phyloP scores from a whole-genome alignment of 2,113 vertebrate species.

The Elanus axillaris region DNA sequence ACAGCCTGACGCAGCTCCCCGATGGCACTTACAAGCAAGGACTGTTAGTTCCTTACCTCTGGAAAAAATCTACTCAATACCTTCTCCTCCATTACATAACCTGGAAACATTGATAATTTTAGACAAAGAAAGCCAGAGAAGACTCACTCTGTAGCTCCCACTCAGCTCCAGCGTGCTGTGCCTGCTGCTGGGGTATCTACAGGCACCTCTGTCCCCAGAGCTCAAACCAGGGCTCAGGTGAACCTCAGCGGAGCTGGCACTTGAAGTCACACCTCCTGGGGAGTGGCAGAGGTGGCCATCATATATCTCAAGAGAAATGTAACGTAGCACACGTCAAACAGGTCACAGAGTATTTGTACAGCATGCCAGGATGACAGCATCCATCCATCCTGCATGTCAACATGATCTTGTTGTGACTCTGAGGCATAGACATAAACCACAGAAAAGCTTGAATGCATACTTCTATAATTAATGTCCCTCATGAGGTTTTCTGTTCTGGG shows the following conservation, averaged over 20 bases:
- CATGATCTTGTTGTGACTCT: not conserved
- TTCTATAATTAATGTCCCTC: not conserved
- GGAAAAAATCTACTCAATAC: not conserved
- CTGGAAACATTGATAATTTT: not conserved
- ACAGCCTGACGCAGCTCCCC: not conserved
- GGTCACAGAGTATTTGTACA: not conserved
- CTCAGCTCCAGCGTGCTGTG: rapidly evolving
- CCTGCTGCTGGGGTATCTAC: not conserved
- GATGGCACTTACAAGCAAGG: not conserved
- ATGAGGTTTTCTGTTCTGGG: not conserved
- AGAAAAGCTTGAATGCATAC: not conserved
- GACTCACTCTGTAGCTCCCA: rapidly evolving
- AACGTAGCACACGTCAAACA: not conserved
- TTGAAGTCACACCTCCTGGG: not conserved
- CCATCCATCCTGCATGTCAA: rapidly evolving
- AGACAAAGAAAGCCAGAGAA: not conserved
- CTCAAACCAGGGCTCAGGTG: not conserved
- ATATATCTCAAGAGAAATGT: rapidly evolving
- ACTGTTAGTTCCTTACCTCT: not conserved
- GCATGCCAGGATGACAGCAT: not conserved
- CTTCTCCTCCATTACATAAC: not conserved
- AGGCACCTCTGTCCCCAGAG: not conserved
- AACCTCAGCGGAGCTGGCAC: not conserved
- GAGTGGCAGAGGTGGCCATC: no score
- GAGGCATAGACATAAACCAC: not conserved